These are phyloP conservation scores for Chelon auratus DNA, from an alignment of 2,797 vertebrate genomes.

Conservation along the genomic window DNA sequence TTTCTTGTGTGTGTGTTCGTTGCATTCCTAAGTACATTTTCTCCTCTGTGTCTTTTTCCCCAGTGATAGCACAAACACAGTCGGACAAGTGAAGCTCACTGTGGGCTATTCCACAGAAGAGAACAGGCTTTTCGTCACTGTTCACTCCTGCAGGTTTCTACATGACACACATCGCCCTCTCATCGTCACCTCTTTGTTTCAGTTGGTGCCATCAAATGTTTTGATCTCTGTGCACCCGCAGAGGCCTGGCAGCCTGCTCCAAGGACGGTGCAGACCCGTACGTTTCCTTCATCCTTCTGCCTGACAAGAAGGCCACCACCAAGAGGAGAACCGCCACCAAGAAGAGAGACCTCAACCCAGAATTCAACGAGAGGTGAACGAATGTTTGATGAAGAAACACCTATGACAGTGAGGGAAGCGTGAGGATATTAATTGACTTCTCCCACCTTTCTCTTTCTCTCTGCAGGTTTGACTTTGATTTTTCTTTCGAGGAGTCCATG, in stretches of 20 bases:
- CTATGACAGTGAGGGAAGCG: background rate
- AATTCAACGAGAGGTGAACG: conserved; percentile 90
- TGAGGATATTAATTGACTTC: background rate
- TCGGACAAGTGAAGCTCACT: conserved; percentile 88
- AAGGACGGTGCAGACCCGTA: conserved; percentile 92
- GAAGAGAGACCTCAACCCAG: conserved; percentile 90
- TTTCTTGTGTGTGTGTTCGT: background rate
- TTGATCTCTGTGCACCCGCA: conserved; percentile 57
- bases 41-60: conserved; percentile 52
- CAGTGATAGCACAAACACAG: conserved; percentile 53
- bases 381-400: background rate
- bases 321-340: conserved; percentile 92
- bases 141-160: conserved; percentile 89
- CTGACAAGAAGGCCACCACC: conserved; percentile 90
- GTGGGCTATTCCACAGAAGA: conserved; percentile 87
- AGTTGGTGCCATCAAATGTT: background rate
- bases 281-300: conserved; percentile 89
- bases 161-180: background rate
- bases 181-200: background rate
- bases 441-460: background rate
- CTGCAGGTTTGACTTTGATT: conserved; percentile 91
- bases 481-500: conserved; percentile 87
- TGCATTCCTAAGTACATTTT: background rate
- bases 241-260: conserved; percentile 84
- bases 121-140: conserved; percentile 86